Base-by-base conservation (phyloP, 2,113 vertebrate genomes). In the Panthera uncia region DNA sequence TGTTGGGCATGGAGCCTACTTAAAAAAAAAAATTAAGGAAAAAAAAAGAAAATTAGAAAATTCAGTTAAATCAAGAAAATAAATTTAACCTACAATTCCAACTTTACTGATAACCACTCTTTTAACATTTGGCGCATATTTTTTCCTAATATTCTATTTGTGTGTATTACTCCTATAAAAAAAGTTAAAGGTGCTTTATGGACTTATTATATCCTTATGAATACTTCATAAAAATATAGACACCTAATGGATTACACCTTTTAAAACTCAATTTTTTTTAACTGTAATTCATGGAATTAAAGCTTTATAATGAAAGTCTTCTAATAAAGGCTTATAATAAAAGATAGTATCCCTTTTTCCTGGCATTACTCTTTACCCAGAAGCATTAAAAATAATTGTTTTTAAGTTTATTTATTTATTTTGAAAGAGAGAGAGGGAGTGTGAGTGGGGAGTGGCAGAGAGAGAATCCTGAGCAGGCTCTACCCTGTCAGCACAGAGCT, bases 61-160 rank as follows among this genome's bases (percentile, higher is more conserved):
- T 89, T 74, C 8, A 96, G 63, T 23, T 83, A 88, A 93, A 87
- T 82, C 4, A 95, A 89, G 66, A 93, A 95, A 78, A 86, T 94
- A 76, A 86, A 87, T n/a, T 78, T 83, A 86, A 78, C 63, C 3
- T 84, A 81, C 4, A 94, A 9, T 69, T 96, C 6, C 5, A 5
- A 80, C 73, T 73, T 93, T 66, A 65, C 31, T 76, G 81, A 71
- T 83, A 87, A 68, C 7, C 33, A 48, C 29, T 95, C 41, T 45
- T 25, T 95, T 84, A 91, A 91, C 65, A 79, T 93, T 83, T 91
- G 45, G 2, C 90, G 7, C 19, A 41, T 83, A 86, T 68, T 33
- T 50, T 76, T 78, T 87, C 15, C 23, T 74, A 74, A 91, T 31
- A 95, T 80, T 84, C 23, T 92, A 21, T 87, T 87, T 97, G 29